Evolutionary conservation across 2,797 vertebrate genomes (phyloP).

Genomic region (Schizopygopsis pylzovi): DNA sequence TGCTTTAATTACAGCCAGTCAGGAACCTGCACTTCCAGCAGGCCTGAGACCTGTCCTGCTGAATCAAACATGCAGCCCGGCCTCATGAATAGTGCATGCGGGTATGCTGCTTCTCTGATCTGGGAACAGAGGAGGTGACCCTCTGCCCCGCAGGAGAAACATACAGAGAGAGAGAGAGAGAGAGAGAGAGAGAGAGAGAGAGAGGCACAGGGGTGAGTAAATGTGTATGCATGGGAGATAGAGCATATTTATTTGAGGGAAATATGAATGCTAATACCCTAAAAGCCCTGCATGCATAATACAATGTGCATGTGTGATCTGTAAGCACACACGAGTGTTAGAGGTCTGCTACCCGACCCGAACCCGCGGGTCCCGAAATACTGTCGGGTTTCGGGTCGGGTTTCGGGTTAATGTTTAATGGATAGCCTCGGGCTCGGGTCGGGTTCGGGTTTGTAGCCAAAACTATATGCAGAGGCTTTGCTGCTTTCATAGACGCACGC

Average conservation of each 20-base stretch:
- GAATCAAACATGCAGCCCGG: constrained; percentile 78
- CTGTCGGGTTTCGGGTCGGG: too few relatives aligned
- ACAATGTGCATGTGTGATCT: background rate
- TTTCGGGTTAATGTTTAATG: too few relatives aligned
- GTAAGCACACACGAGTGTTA: background rate
- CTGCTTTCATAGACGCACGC: too few relatives aligned
- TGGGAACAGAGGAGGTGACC: constrained; percentile 72
- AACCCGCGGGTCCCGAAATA: too few relatives aligned
- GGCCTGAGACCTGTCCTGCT: constrained; percentile 74
- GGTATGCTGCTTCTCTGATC: constrained; percentile 71
- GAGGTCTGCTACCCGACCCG: too few relatives aligned
- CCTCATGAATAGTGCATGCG: constrained; percentile 78
- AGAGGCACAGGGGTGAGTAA: background rate
- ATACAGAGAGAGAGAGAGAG: constrained; percentile 50
- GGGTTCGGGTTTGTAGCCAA: too few relatives aligned
- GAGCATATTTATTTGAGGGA: background rate
- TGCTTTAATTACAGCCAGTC: constrained; percentile 60
- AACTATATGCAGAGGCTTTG: too few relatives aligned
- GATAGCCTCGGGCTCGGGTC: too few relatives aligned
- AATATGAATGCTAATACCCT: constrained; percentile 19
- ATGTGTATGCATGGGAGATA: constrained; percentile 4
- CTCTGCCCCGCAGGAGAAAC: constrained; percentile 75
- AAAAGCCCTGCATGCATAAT: constrained; percentile 5
- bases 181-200: background rate
- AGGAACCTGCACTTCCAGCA: constrained; percentile 67